These are phyloP conservation scores for Apaloderma vittatum DNA, from an alignment of 2,113 vertebrate species.

Conservation along the genomic window DNA sequence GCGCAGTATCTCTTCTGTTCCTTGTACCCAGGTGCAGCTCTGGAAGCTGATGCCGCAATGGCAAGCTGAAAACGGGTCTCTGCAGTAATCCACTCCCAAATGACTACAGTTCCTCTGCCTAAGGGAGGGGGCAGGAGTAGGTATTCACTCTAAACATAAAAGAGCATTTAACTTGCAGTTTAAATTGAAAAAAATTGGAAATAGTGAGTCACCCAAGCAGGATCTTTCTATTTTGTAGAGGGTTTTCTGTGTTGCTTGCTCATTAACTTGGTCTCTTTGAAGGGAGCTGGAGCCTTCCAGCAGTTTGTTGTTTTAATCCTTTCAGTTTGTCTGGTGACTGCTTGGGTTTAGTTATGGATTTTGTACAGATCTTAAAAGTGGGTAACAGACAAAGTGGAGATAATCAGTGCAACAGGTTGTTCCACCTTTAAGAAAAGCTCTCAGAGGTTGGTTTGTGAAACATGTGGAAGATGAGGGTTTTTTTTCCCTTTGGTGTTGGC, in stretches of 20 bases:
- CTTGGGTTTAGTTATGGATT: not conserved
- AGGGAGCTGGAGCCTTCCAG: not conserved
- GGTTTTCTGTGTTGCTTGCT: not conserved
- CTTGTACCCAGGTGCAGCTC: not conserved
- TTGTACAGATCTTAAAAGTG: not conserved
- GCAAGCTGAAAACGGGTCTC: not conserved
- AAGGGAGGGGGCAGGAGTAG: not conserved
- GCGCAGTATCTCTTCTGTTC: not conserved
- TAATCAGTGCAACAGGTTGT: not conserved
- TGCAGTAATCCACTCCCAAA: not conserved
- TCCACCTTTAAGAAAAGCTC: not conserved
- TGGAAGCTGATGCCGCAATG: not conserved
- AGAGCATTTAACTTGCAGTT: not conserved
- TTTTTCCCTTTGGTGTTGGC: not conserved
- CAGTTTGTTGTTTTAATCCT: not conserved
- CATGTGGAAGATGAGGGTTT: not conserved
- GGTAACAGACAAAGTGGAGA: not conserved
- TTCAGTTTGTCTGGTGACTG: not conserved
- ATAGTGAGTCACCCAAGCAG: not conserved
- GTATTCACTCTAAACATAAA: not conserved
- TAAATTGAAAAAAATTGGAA: not conserved
- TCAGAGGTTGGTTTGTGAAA: not conserved
- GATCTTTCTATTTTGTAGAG: not conserved
- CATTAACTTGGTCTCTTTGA: not conserved
- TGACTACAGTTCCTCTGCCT: not conserved